Evolutionary conservation across 2,797 vertebrate genomes (phyloP).

Genomic region (Aplochiton taeniatus): DNA sequence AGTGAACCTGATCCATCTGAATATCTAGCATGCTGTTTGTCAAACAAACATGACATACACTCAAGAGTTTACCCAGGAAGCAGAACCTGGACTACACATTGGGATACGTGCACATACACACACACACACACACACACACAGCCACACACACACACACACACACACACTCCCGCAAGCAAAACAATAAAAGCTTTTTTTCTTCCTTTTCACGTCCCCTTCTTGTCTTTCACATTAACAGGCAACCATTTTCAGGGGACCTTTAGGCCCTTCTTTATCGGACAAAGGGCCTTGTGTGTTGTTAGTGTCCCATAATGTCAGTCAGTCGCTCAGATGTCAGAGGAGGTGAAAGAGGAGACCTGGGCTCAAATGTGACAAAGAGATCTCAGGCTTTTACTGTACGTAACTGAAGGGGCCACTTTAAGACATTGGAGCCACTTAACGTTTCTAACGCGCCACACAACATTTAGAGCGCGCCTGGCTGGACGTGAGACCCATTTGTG

Average conservation of each 20-base stretch:
- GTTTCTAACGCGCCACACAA: constrained; percentile 32
- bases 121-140: constrained; percentile 21
- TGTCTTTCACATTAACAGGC: no score
- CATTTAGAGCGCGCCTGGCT: constrained; percentile 28
- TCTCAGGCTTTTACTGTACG: constrained; percentile 33
- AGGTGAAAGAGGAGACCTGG: constrained; percentile 18
- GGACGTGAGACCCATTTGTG: constrained; percentile 9
- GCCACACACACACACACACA: constrained; percentile 8
- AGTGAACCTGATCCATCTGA: constrained; percentile 44
- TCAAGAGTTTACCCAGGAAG: constrained; percentile 13
- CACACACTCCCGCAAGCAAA: constrained; percentile 2
- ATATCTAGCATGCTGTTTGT: constrained; percentile 29
- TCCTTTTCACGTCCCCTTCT: neutral
- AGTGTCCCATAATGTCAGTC: no score
- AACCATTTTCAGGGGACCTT: no score
- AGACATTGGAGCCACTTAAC: constrained; percentile 36
- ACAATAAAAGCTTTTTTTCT: neutral
- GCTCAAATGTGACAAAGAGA: constrained; percentile 39
- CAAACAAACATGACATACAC: constrained; percentile 19
- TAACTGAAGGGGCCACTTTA: constrained; percentile 20
- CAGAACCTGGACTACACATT: constrained; percentile 7
- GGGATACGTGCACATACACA: neutral
- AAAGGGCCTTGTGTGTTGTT: no score
- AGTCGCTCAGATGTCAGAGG: constrained; percentile 16
- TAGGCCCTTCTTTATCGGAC: no score